phyloP scores from a whole-genome alignment of 23 tunicate species.

The Corella eumyota region DNA sequence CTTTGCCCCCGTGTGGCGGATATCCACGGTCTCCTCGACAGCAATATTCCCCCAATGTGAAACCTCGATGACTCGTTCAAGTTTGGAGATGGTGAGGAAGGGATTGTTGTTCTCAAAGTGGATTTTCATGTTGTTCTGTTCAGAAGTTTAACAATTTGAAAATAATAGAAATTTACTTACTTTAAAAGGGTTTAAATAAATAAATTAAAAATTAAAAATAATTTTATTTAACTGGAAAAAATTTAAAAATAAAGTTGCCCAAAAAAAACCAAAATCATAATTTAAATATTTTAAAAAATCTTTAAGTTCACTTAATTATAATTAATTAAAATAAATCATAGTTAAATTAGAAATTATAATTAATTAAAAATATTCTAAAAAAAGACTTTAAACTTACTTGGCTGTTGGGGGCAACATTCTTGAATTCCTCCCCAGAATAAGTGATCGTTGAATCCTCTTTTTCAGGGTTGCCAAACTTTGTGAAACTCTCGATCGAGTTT shows the following conservation, averaged over 20 bases:
- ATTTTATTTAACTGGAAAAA: too few species aligned
- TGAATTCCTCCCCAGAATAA: slow-evolving; percentile 63
- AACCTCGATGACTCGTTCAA: slow-evolving; percentile 75
- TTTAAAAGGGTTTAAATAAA: too few species aligned
- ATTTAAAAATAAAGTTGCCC: too few species aligned
- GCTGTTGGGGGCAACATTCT: slow-evolving; percentile 42
- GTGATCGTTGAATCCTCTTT: slow-evolving; percentile 61
- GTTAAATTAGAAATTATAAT: too few species aligned
- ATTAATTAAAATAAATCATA: too few species aligned
- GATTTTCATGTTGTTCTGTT: slow-evolving; percentile 48
- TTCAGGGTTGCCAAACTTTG: slow-evolving; percentile 66
- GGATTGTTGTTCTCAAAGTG: slow-evolving; percentile 95
- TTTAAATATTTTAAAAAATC: too few species aligned
- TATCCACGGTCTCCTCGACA: slow-evolving; percentile 66
- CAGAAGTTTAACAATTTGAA: not conserved
- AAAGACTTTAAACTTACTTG: slow-evolving; percentile 40
- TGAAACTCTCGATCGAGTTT: slow-evolving; percentile 51
- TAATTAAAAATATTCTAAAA: too few species aligned
- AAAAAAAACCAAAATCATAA: too few species aligned
- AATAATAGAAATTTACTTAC: too few species aligned
- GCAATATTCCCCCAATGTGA: slow-evolving; percentile 99
- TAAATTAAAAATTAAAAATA: too few species aligned
- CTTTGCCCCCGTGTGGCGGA: slow-evolving; percentile 87
- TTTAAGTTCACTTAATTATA: too few species aligned
- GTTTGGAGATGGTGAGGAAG: slow-evolving; percentile 58